phyloP scores from a whole-genome alignment of 2,113 vertebrate genomes.

The Lycocorax pyrrhopterus region DNA sequence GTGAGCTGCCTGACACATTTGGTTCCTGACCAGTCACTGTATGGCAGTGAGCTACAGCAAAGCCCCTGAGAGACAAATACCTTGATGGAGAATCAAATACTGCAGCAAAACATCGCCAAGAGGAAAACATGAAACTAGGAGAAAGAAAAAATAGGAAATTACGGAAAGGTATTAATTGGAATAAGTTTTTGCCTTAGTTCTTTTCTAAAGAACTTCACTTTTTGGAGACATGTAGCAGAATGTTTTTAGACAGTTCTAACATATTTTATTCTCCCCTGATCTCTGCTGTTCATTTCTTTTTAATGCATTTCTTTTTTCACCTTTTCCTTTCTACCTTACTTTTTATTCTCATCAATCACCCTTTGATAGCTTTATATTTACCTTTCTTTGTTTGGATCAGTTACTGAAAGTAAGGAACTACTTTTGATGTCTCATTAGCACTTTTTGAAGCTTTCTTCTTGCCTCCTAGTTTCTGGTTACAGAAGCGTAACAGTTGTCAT shows the following conservation, averaged over 20 bases:
- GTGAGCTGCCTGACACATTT: neutral
- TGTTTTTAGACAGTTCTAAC: neutral
- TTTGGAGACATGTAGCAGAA: neutral
- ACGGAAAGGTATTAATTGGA: neutral
- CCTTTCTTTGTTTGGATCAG: neutral
- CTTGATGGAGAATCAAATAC: neutral
- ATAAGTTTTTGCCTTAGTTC: neutral
- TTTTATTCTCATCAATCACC: neutral
- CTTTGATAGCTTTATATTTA: neutral
- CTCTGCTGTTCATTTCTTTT: neutral
- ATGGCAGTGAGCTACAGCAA: neutral
- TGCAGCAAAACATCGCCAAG: neutral
- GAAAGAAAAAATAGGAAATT: neutral
- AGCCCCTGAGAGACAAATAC: neutral
- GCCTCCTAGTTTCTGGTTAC: conserved; percentile 42
- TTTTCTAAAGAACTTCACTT: neutral
- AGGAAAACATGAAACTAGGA: neutral
- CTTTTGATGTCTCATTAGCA: conserved; percentile 17
- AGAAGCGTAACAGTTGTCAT: neutral
- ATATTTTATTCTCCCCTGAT: neutral
- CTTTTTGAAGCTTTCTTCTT: conserved; percentile 25
- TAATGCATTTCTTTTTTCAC: neutral
- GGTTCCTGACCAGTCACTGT: neutral
- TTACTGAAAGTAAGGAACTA: conserved; percentile 25
- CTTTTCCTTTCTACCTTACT: neutral